Base-by-base conservation (phyloP, 2,888 invertebrate species). In the Synanthedon tipuliformis region DNA sequence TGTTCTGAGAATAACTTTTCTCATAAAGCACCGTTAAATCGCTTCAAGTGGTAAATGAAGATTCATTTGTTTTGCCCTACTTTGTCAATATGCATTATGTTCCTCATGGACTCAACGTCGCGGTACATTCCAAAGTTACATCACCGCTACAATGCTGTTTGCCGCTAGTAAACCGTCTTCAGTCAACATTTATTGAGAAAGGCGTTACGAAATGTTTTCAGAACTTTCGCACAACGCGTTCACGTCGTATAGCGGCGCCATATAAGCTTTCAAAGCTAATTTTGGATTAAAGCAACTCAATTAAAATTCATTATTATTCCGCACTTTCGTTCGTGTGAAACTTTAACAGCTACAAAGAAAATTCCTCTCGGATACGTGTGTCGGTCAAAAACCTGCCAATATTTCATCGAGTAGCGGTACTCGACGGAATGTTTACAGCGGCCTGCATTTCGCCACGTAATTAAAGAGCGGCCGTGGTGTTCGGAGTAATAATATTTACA, bases 401-500 rank as follows among this genome's bases (percentile, higher is more conserved):
- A 71, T 62, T 55, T 66, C 66, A 65, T 66, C 65, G 63, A 55
- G 60, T 71, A 75, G 73, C 74, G 74, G 74, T 72, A 70, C 63
- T 59, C 53, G 53, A 48, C n/a, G 66, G 67, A 73, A 71, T 69
- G 67, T 69, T 69, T 66, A 61, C 57, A 58, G 64, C 62, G 61
- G 60, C 62, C 58, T 61, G 62, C 58, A 64, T 73, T 69, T 71
- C 64, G 61, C 61, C 63, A 65, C 60, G 56, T 64, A 65, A 66
- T 65, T 66, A 65, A 69, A 65, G 62, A 63, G n/a, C 41, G 51
- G 45, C 51, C 40, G 40, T 59, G 61, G 64, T 61, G 61, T 65
- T 68, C 57, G 66, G 57, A 57, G 71, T 68, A 73, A 72, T 75
- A 74, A 78, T 78, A 73, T 78, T 78, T 77, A 78, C 70, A 64